Base-by-base conservation (phyloP, 2,113 vertebrate genomes). In the Varanus salvator region DNA sequence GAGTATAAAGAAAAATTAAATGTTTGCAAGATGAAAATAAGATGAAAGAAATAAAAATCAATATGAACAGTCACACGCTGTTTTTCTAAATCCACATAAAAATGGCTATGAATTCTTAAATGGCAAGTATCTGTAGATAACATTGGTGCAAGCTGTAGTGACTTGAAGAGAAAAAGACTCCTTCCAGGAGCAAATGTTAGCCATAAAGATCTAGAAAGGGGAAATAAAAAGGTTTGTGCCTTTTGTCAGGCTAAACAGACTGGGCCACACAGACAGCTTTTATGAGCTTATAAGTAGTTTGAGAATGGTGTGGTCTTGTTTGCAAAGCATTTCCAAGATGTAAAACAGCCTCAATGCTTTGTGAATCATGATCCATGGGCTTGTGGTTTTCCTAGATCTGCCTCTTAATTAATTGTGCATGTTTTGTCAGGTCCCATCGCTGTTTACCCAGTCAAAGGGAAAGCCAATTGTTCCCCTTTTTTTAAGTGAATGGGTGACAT, bases 231-330 rank as follows among this genome's bases (percentile, higher is more conserved):
- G 71, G 27, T n/a, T 31, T 78, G 34, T 52, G 76, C 23, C 8
- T 89, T 14, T 80, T 80, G 23, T n/a, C 29, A 60, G 82, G 81
- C 57, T 82, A 87, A 92, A 90, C 31, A 54, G 77, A 69, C 64
- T 34, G 64, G 86, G 76, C 86, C 77, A 87, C 86, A 87, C 86
- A 87, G 64, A 64, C 34, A 54, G 82, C 64, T 85, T 64, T 90
- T 69, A 90, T 54, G 29, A 80, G 64, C 60, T 80, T 75, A 21
- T 57, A 77, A 80, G 48, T 71, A 57, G 64, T 52, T 85, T 77
- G 48, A 85, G 75, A 85, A 78, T 71, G 78, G 76, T 71, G 83
- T 85, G 88, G 75, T 84, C 89, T 92, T 91, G 44, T 23, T 29
- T 68, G 87, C 19, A 81, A 75, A 31, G 4, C 89, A 38, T 90